phyloP scores from a whole-genome alignment of 2,113 vertebrate species.

The Pyxicephalus adspersus region DNA sequence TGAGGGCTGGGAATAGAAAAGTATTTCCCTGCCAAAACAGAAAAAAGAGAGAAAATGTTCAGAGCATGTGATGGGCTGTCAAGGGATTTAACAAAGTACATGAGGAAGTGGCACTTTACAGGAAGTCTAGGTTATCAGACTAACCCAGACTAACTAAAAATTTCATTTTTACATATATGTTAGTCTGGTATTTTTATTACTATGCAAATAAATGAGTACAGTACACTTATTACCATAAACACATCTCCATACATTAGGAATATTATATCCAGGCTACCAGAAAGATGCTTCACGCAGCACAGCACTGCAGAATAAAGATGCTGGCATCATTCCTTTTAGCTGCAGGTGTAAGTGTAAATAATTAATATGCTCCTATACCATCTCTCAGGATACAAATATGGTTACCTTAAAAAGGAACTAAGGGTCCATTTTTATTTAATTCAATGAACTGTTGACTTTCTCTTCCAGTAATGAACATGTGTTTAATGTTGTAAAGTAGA shows the following conservation, averaged over 20 bases:
- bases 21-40: constrained; percentile 84
- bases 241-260: neutral
- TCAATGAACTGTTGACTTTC: too few species aligned
- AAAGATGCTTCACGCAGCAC: too few species aligned
- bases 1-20: constrained; percentile 82
- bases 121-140: neutral
- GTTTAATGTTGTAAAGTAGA: too few species aligned
- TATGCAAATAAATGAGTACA: neutral
- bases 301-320: neutral
- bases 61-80: constrained; percentile 2
- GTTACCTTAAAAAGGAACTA: too few species aligned
- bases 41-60: constrained; percentile 61
- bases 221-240: neutral
- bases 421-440: too few species aligned
- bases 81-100: constrained; percentile 43
- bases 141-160: too few species aligned
- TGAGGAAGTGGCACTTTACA: neutral
- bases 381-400: too few species aligned
- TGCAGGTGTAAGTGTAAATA: neutral
- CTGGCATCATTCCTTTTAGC: neutral
- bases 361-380: neutral
- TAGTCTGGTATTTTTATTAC: neutral
- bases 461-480: too few species aligned
- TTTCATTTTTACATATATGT: neutral
- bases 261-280: too few species aligned